Percentiles rank a stretch among this genome's conserved stretches.
phyloP scores from a whole-genome alignment of 2,888 invertebrate species.

The Orthonevra nobilis region DNA sequence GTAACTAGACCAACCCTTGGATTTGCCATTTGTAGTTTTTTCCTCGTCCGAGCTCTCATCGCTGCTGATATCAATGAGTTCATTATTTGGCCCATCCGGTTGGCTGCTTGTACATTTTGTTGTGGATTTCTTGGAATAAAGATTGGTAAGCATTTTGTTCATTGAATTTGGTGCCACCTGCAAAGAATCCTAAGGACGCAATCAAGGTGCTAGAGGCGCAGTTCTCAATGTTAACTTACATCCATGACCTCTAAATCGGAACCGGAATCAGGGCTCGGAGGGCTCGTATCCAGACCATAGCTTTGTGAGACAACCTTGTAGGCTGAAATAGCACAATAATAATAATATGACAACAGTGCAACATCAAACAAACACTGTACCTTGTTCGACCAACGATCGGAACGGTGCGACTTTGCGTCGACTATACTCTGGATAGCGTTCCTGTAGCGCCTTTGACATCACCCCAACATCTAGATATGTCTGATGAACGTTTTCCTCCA shows the following conservation, averaged over 20 bases:
- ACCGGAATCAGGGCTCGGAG: conserved; percentile 83
- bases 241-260: conserved; percentile 79
- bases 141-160: conserved; percentile 79
- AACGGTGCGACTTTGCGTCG: conserved; percentile 91
- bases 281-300: conserved; percentile 84
- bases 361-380: conserved; percentile 73
- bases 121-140: conserved; percentile 80
- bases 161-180: conserved; percentile 74
- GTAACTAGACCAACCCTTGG: conserved; percentile 78
- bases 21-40: conserved; percentile 82
- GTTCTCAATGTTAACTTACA: conserved; percentile 71
- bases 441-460: conserved; percentile 90
- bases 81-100: conserved; percentile 80
- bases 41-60: conserved; percentile 85
- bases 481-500: conserved; percentile 90
- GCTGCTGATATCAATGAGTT: conserved; percentile 90
- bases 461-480: conserved; percentile 90
- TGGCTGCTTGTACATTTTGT: conserved; percentile 15
- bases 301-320: conserved; percentile 87
- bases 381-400: conserved; percentile 86
- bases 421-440: conserved; percentile 88
- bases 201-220: not conserved
- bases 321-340: conserved; percentile 79
- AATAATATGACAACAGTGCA: not conserved
- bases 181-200: conserved; percentile 71